These are phyloP conservation scores for Rhipidura dahli DNA, from an alignment of 2,113 vertebrate genomes.

Conservation along the genomic window DNA sequence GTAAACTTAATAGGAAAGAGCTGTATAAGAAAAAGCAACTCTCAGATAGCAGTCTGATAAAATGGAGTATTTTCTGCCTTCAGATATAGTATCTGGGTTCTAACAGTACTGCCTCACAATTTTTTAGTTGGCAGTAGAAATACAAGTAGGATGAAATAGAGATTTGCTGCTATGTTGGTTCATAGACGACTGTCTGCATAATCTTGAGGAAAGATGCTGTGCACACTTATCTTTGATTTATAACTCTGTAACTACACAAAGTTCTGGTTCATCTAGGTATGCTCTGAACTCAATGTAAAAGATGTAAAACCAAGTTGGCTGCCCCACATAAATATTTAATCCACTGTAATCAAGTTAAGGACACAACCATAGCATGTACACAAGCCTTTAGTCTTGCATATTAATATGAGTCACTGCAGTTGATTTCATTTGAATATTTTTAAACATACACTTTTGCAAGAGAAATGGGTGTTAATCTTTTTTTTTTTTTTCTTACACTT, in stretches of 20 bases:
- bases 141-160: background rate
- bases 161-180: background rate
- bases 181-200: background rate
- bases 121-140: background rate
- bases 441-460: background rate
- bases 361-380: background rate
- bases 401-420: background rate
- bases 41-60: background rate
- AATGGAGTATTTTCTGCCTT: background rate
- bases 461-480: background rate
- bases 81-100: background rate
- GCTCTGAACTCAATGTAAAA: background rate
- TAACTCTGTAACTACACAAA: background rate
- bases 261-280: background rate
- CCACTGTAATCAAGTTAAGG: background rate
- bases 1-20: background rate
- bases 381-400: background rate
- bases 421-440: constrained; percentile 28
- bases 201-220: background rate
- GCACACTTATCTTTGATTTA: background rate
- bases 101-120: background rate
- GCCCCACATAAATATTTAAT: background rate
- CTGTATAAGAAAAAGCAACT: background rate
- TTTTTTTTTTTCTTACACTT: background rate
- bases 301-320: background rate